Percentiles rank a stretch among this genome's conserved stretches.
Evolutionary conservation across 2,797 vertebrate species (phyloP).

Genomic region (Mergus octosetaceus): DNA sequence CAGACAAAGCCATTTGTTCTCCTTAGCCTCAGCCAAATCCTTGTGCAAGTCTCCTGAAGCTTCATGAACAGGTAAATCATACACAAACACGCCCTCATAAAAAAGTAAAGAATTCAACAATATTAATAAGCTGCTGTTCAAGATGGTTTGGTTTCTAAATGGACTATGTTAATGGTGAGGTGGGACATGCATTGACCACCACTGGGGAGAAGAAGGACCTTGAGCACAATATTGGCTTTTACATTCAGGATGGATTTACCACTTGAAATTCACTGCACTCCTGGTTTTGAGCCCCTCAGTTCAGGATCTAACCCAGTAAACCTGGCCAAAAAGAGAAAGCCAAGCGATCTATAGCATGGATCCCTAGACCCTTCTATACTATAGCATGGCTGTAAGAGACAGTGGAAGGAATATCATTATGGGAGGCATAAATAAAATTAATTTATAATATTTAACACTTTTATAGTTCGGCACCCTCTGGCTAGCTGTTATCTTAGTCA

Average conservation of each 20-base stretch:
- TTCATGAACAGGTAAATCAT: not conserved
- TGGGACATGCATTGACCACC: not conserved
- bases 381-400: rapidly evolving
- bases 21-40: not conserved
- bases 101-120: not conserved
- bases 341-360: not conserved
- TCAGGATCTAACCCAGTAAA: not conserved
- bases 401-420: not conserved
- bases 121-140: not conserved
- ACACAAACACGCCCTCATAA: not conserved
- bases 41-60: not conserved
- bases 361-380: not conserved
- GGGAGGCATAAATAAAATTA: not conserved
- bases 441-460: not conserved
- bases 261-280: not conserved
- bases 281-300: not conserved
- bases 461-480: not conserved
- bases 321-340: not conserved
- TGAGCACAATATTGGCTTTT: not conserved
- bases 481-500: not conserved
- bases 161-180: not conserved
- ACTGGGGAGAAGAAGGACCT: not conserved
- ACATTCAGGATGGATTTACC: not conserved
- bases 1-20: not conserved
- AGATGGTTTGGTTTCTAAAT: not conserved